Conservation (phyloP, 2,113 vertebrate species). For the Siphamia tubifer region DNA sequence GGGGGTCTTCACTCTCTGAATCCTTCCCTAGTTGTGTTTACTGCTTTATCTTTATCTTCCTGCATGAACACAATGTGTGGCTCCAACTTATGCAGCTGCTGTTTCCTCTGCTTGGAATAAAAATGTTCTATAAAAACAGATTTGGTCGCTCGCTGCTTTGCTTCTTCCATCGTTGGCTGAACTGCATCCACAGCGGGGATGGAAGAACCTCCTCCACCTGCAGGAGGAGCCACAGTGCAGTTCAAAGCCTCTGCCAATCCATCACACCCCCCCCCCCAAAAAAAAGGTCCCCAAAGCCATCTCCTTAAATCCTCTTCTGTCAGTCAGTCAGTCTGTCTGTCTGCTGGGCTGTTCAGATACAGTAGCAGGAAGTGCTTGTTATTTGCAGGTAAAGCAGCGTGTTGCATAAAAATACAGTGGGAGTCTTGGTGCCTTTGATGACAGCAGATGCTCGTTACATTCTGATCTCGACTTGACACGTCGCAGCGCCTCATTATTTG, state of each 20-base stretch:
- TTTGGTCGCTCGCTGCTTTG: background rate
- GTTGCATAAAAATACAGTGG: background rate
- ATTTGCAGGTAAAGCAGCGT: slow-evolving; percentile 13
- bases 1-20: too few species aligned
- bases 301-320: slow-evolving; percentile 22
- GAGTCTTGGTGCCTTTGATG: background rate
- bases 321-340: slow-evolving; percentile 4
- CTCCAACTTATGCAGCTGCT: too few species aligned
- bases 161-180: background rate
- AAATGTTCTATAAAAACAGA: too few species aligned
- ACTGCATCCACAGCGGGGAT: slow-evolving; percentile 1
- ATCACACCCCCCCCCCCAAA: slow-evolving; percentile 11
- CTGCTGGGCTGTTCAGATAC: slow-evolving; percentile 36
- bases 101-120: too few species aligned
- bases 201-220: slow-evolving; percentile 25
- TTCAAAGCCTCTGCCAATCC: slow-evolving; percentile 34
- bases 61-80: too few species aligned
- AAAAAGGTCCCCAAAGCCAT: slow-evolving; percentile 19
- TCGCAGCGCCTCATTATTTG: background rate
- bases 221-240: slow-evolving; percentile 12
- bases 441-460: slow-evolving; percentile 15
- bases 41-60: too few species aligned
- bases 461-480: slow-evolving; percentile 10
- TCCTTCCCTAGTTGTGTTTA: too few species aligned
- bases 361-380: slow-evolving; percentile 11